These are phyloP conservation scores for Gymnogyps californianus DNA, from an alignment of 2,113 vertebrate genomes.

Conservation along the genomic window DNA sequence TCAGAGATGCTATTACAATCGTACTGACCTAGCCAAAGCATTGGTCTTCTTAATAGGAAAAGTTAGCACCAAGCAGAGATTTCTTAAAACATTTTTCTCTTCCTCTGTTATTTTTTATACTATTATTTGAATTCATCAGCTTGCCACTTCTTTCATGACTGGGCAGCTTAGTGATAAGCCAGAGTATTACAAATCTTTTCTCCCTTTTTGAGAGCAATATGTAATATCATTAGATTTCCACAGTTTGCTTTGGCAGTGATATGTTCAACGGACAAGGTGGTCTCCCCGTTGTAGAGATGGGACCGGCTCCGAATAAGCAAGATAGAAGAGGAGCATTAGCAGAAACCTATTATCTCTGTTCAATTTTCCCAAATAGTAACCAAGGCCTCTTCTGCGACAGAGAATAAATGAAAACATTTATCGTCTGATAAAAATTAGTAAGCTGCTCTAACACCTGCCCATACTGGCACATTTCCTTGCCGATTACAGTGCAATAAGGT, in stretches of 20 bases:
- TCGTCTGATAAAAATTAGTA: slow-evolving; percentile 32
- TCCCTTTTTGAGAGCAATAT: slow-evolving; percentile 26
- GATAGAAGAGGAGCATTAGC: slow-evolving; percentile 40
- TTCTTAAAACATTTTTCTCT: not conserved
- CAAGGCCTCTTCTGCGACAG: not conserved
- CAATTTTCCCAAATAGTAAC: slow-evolving; percentile 36
- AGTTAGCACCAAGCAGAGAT: not conserved
- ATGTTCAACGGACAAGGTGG: not conserved
- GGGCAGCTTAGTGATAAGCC: slow-evolving; percentile 43
- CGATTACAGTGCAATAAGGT: fast-evolving
- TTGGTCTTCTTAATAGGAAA: not conserved
- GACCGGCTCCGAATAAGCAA: slow-evolving; percentile 9
- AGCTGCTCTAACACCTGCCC: not conserved
- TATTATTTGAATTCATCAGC: not conserved
- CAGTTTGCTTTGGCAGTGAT: slow-evolving; percentile 30
- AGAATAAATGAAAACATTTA: slow-evolving; percentile 36
- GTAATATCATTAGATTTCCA: not conserved
- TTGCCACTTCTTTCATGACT: not conserved
- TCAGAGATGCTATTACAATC: not conserved
- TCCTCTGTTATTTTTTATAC: not conserved
- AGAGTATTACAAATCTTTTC: slow-evolving; percentile 12
- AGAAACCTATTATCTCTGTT: slow-evolving; percentile 27
- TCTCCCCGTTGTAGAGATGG: not conserved
- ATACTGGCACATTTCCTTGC: not conserved
- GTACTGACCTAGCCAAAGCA: not conserved